Percentiles rank a stretch among this genome's conserved stretches.
Evolutionary conservation across 1,140 invertebrate genomes (phyloP).

Genomic region (Solen grandis): DNA sequence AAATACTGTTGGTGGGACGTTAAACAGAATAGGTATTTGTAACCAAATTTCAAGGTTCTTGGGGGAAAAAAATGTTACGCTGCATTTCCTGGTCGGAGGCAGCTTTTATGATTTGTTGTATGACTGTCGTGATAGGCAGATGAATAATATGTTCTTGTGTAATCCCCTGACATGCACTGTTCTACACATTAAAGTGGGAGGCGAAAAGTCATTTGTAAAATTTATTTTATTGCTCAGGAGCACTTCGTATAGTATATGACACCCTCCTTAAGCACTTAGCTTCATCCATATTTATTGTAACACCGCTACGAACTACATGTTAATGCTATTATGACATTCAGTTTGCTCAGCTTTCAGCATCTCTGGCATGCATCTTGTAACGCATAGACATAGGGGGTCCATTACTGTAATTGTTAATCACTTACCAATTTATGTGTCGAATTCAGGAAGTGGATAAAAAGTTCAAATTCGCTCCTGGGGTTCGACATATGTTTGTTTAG

Average conservation of each 20-base stretch:
- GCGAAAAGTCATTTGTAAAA: slow-evolving; percentile 48
- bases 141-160: not conserved
- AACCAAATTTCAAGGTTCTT: not conserved
- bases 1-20: no score
- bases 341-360: slow-evolving; percentile 38
- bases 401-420: slow-evolving; percentile 59
- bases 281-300: slow-evolving; percentile 37
- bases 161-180: not conserved
- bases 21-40: not conserved
- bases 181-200: slow-evolving; percentile 31
- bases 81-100: not conserved
- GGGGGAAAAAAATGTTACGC: not conserved
- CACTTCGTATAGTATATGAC: slow-evolving; percentile 49
- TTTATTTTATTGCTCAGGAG: slow-evolving; percentile 40
- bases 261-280: slow-evolving; percentile 48
- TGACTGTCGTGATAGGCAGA: not conserved
- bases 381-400: slow-evolving; percentile 23
- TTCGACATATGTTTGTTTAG: not conserved
- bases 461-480: slow-evolving; percentile 19
- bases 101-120: not conserved
- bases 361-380: slow-evolving; percentile 40
- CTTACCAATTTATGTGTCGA: slow-evolving; percentile 56
- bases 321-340: slow-evolving; percentile 32
- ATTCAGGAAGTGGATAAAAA: slow-evolving; percentile 30
- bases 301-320: slow-evolving; percentile 35